phyloP scores from a whole-genome alignment of 2,113 vertebrate genomes.

The Dasyornis broadbenti region DNA sequence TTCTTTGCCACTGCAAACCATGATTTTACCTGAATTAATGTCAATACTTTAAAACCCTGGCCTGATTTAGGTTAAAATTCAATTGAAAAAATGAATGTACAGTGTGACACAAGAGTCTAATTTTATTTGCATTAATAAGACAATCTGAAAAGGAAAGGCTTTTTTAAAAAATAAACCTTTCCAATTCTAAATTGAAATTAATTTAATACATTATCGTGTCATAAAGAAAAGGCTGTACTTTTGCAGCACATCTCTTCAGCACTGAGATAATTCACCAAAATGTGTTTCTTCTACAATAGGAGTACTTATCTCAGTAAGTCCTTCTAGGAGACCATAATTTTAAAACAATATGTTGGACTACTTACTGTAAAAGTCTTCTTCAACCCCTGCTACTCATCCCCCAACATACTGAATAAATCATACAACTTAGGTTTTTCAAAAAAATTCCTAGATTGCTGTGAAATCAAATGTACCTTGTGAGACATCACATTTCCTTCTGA shows the following conservation, averaged over 20 bases:
- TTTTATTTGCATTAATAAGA: neutral
- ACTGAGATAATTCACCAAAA: neutral
- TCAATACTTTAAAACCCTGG: neutral
- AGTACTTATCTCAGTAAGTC: neutral
- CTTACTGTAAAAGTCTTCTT: neutral
- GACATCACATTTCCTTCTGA: neutral
- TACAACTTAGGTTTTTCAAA: accelerated
- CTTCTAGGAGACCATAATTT: neutral
- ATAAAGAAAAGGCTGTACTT: neutral
- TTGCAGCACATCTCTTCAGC: neutral
- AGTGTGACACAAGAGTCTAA: neutral
- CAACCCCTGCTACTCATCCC: neutral
- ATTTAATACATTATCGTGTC: neutral
- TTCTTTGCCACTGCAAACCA: neutral
- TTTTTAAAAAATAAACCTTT: neutral
- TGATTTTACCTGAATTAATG: neutral
- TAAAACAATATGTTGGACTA: neutral
- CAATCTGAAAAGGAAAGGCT: neutral
- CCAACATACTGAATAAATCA: neutral
- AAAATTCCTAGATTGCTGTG: neutral
- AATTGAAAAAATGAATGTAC: neutral
- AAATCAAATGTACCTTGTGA: neutral
- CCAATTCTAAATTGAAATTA: neutral
- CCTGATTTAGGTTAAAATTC: neutral
- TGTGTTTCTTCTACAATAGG: neutral